Percentiles rank a stretch among this genome's conserved stretches.
phyloP scores from a whole-genome alignment of 2,888 invertebrate genomes.

The Rhorus exstirpatorius region DNA sequence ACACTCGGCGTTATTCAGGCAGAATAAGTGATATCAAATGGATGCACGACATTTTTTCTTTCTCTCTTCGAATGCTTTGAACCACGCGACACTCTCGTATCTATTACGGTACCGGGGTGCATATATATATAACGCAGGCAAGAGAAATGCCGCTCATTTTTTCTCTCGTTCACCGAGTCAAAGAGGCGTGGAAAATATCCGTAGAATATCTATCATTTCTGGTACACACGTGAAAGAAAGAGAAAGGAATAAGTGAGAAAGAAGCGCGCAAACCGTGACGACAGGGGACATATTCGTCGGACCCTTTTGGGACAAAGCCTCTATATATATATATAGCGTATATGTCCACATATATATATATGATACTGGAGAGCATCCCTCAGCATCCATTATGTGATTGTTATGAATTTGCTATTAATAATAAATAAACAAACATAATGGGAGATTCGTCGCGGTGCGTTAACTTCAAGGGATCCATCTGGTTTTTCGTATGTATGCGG shows the following conservation, averaged over 20 bases:
- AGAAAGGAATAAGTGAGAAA: constrained; percentile 46
- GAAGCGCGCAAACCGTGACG: constrained; percentile 79
- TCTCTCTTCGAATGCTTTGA: background rate
- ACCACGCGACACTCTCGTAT: constrained; percentile 69
- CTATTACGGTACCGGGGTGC: constrained; percentile 39
- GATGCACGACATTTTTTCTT: constrained; percentile 21
- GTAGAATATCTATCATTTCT: constrained; percentile 73
- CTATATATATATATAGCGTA: constrained; percentile 58
- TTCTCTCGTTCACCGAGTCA: constrained; percentile 51
- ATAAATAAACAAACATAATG: constrained; percentile 85
- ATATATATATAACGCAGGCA: constrained; percentile 1
- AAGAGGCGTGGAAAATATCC: constrained; percentile 81
- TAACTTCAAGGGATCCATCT: constrained; percentile 82
- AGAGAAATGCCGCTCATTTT: constrained; percentile 46
- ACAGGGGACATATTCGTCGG: constrained; percentile 75
- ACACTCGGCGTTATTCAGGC: constrained; percentile 9
- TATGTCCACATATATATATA: constrained; percentile 31
- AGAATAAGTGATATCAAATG: constrained; percentile 40
- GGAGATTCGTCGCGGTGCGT: constrained; percentile 83
- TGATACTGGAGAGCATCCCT: constrained; percentile 35
- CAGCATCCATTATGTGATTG: constrained; percentile 83
- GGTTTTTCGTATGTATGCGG: constrained; percentile 74
- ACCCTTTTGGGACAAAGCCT: constrained; percentile 71
- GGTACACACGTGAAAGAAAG: constrained; percentile 25
- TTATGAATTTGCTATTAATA: constrained; percentile 86